phyloP scores from a whole-genome alignment of 2,888 invertebrate genomes.

The Apoderus coryli region DNA sequence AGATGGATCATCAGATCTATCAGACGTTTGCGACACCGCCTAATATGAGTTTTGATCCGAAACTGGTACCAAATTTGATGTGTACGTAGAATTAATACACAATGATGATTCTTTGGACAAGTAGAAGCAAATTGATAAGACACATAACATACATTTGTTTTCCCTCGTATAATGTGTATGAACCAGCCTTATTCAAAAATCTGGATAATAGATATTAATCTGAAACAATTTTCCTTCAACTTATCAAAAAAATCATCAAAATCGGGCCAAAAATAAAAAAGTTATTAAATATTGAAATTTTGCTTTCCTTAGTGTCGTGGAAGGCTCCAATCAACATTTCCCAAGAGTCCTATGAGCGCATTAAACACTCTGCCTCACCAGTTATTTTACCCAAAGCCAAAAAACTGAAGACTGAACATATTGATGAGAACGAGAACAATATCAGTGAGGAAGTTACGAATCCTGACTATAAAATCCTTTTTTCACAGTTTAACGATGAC shows the following conservation, averaged over 20 bases:
- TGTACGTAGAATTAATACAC: conserved; percentile 43
- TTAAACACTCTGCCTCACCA: conserved; percentile 55
- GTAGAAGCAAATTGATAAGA: too few species aligned
- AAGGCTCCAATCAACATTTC: conserved; percentile 83
- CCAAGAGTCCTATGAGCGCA: conserved; percentile 72
- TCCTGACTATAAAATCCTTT: conserved; percentile 38
- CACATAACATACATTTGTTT: neutral
- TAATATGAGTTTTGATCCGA: conserved; percentile 70
- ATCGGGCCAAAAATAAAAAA: too few species aligned
- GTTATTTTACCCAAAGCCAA: conserved; percentile 36
- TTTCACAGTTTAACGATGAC: conserved; percentile 34
- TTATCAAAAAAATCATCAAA: too few species aligned
- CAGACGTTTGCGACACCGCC: conserved; percentile 71
- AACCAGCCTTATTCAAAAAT: too few species aligned
- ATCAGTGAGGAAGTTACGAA: conserved; percentile 22
- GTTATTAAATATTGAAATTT: too few species aligned
- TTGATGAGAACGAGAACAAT: conserved; percentile 25
- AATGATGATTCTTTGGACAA: too few species aligned
- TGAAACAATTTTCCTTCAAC: too few species aligned
- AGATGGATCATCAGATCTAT: conserved; percentile 71
- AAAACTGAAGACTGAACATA: conserved; percentile 34
- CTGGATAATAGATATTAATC: too few species aligned
- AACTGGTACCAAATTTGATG: conserved; percentile 76
- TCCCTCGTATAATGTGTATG: too few species aligned
- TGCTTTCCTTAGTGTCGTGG: conserved; percentile 88